Evolutionary conservation across 2,888 invertebrate genomes (phyloP).

Genomic region (Leucoptera coffeella): DNA sequence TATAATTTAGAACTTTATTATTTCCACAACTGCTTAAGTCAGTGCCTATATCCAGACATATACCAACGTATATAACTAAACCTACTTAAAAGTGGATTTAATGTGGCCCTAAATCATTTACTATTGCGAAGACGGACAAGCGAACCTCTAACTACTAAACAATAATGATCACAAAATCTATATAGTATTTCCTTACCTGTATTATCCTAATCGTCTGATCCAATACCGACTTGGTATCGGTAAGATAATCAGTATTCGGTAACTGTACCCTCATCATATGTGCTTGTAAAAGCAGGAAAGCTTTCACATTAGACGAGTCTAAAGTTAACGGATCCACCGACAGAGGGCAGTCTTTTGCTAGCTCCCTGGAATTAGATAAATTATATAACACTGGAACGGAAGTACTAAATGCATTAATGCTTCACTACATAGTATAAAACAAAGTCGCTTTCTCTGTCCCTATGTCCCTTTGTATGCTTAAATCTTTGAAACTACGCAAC

Average conservation of each 20-base stretch:
- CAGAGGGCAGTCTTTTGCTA: conserved; percentile 70
- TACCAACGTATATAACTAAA: too few relatives aligned
- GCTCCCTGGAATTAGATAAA: conserved; percentile 54
- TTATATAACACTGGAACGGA: conserved; percentile 3
- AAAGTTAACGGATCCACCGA: conserved; percentile 66
- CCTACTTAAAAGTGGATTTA: too few relatives aligned
- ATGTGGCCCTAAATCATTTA: too few relatives aligned
- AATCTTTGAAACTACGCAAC: too few relatives aligned
- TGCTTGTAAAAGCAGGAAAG: conserved; percentile 88
- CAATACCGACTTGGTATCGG: conserved; percentile 93
- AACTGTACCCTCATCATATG: conserved; percentile 80
- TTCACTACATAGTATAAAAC: too few relatives aligned
- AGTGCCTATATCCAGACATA: too few relatives aligned
- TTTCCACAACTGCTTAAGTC: too few relatives aligned
- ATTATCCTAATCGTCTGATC: conserved; percentile 94
- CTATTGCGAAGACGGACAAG: neutral
- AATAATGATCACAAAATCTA: neutral
- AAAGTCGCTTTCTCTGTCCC: too few relatives aligned
- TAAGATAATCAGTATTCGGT: conserved; percentile 90
- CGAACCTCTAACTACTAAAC: too few relatives aligned
- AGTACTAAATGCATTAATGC: too few relatives aligned
- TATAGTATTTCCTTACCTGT: conserved; percentile 62
- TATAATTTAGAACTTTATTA: too few relatives aligned
- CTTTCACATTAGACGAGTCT: conserved; percentile 92
- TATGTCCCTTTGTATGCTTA: too few relatives aligned